Percentiles rank a stretch among this genome's conserved stretches.
Evolutionary conservation across 2,113 vertebrate species (phyloP).

Genomic region (Hystrix brachyura): DNA sequence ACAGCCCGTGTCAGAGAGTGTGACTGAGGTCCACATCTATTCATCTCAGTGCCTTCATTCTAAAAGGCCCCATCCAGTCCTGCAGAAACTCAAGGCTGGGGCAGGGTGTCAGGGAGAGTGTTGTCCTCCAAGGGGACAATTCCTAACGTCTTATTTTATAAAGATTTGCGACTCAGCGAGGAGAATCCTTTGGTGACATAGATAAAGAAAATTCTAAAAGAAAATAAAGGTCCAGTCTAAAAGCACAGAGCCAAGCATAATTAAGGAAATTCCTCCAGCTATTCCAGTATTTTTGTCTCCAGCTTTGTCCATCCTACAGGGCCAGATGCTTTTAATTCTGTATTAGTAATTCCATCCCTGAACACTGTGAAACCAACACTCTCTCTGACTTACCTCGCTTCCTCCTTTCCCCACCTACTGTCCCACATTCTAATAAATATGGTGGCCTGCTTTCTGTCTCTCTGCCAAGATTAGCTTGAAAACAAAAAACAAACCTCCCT

Average conservation of each 20-base stretch:
- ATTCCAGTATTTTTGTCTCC: neutral
- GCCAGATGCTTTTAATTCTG: neutral
- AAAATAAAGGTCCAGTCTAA: neutral
- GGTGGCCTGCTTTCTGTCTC: neutral
- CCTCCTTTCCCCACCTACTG: rapidly evolving
- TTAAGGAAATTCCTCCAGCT: neutral
- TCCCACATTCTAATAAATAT: neutral
- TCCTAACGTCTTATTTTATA: neutral
- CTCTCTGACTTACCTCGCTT: neutral
- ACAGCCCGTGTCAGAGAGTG: conserved; percentile 10
- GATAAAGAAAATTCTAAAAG: neutral
- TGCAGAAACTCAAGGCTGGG: neutral
- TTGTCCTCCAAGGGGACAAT: no score
- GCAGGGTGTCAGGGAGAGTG: neutral
- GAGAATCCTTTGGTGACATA: neutral
- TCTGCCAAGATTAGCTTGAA: neutral
- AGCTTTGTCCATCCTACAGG: neutral
- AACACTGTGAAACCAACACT: neutral
- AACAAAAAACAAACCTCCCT: conserved; percentile 8
- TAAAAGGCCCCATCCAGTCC: neutral
- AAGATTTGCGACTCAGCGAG: neutral
- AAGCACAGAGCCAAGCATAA: neutral
- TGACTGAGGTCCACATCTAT: neutral
- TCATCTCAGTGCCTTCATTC: neutral
- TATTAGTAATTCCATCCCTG: neutral